Evolutionary conservation across 2,113 vertebrate species (phyloP).

Genomic region (Pachypanchax playfairii): DNA sequence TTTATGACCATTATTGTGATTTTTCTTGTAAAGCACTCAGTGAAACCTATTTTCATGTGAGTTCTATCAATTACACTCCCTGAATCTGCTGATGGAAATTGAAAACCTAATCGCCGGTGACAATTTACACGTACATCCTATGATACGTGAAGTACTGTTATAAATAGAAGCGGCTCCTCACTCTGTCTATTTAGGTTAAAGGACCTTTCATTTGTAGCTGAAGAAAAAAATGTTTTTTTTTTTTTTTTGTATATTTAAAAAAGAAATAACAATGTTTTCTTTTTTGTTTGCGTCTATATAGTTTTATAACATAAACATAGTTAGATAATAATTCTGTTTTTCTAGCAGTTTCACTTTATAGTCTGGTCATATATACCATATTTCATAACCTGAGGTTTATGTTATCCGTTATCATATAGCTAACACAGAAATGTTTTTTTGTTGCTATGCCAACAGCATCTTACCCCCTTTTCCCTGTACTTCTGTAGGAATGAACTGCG

Average conservation of each 20-base stretch:
- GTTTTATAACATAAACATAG: too few relatives aligned
- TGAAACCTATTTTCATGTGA: not conserved
- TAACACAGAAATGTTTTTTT: not conserved
- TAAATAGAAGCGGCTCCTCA: not conserved
- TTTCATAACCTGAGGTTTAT: too few relatives aligned
- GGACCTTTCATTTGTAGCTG: not conserved
- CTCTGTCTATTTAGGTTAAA: not conserved
- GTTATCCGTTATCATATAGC: too few relatives aligned
- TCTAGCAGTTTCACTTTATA: too few relatives aligned
- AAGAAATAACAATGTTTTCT: too few relatives aligned
- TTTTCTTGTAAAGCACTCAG: not conserved
- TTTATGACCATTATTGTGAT: not conserved
- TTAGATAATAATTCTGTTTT: too few relatives aligned
- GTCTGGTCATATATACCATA: too few relatives aligned
- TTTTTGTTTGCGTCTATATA: too few relatives aligned
- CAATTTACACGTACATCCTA: not conserved
- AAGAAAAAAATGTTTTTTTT: not conserved
- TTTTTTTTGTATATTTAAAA: too few relatives aligned
- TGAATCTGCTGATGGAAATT: not conserved
- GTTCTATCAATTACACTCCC: not conserved
- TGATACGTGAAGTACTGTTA: constrained; percentile 19
- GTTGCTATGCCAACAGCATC: not conserved
- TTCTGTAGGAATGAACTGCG: not conserved
- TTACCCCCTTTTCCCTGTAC: not conserved
- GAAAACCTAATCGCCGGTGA: not conserved